phyloP scores from a whole-genome alignment of 2,113 vertebrate genomes.

The Seriola aureovittata region DNA sequence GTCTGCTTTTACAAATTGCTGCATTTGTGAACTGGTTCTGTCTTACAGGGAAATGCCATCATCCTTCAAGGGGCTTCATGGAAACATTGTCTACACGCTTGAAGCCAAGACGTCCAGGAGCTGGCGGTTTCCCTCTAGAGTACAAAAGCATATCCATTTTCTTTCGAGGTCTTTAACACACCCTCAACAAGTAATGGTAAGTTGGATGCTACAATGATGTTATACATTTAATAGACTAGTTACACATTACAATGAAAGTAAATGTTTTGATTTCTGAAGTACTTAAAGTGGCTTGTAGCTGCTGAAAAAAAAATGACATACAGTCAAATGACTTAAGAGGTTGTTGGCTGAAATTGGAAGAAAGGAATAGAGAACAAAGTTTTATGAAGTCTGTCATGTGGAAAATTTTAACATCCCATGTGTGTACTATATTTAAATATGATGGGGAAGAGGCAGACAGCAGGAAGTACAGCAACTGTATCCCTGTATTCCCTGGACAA shows the following conservation, averaged over 20 bases:
- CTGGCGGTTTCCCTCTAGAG: slow-evolving; percentile 42
- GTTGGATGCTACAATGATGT: not conserved
- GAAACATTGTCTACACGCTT: slow-evolving; percentile 70
- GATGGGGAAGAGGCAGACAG: not conserved
- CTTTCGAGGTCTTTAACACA: slow-evolving; percentile 22
- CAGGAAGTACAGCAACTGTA: too few relatives aligned
- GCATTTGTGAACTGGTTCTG: not conserved
- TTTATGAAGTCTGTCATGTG: not conserved
- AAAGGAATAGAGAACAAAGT: not conserved
- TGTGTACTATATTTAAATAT: not conserved
- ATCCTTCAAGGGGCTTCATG: slow-evolving; percentile 64
- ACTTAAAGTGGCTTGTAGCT: not conserved
- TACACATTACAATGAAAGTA: not conserved
- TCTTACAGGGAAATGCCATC: slow-evolving; percentile 73
- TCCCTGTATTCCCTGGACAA: not conserved
- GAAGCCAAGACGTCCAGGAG: slow-evolving; percentile 71
- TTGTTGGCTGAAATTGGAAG: not conserved
- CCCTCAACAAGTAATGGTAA: slow-evolving; percentile 15
- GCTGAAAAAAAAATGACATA: not conserved
- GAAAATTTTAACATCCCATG: not conserved
- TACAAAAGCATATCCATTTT: slow-evolving; percentile 53
- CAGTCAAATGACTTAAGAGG: not conserved
- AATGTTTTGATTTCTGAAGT: not conserved
- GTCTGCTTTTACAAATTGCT: not conserved
- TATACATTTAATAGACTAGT: not conserved